A percentile compares a stretch with the other conserved stretches of the same genome.
These are phyloP conservation scores for Chirona hameri DNA, from an alignment of 2,888 invertebrate species.

Conservation along the genomic window DNA sequence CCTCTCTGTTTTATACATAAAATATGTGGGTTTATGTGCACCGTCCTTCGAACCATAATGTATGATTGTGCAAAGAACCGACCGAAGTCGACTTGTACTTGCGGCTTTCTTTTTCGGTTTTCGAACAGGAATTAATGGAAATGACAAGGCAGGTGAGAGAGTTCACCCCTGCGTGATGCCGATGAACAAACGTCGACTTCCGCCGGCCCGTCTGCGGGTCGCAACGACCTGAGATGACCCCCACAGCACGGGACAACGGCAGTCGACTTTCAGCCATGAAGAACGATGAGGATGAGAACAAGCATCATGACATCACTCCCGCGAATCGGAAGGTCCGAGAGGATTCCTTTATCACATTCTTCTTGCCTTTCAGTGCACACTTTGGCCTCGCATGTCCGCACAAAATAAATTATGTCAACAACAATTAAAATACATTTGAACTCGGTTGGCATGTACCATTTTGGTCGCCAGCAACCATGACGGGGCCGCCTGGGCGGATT, in stretches of 20 bases:
- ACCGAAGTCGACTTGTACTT: conserved; percentile 27
- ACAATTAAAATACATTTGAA: conserved; percentile 26
- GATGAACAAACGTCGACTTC: background rate
- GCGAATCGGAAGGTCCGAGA: background rate
- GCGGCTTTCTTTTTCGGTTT: conserved; percentile 26
- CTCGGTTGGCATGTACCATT: conserved; percentile 28
- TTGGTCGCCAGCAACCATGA: conserved; percentile 9
- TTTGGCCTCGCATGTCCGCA: conserved; percentile 27
- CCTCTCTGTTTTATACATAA: conserved; percentile 28
- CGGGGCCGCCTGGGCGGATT: background rate
- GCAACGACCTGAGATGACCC: conserved; percentile 24
- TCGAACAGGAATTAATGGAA: conserved; percentile 11
- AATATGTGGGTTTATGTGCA: conserved; percentile 26
- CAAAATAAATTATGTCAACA: conserved; percentile 28
- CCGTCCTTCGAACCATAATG: conserved; percentile 28
- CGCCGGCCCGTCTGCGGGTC: background rate
- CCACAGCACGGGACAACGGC: background rate
- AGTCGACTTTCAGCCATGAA: conserved; percentile 9
- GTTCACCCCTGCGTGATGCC: conserved; percentile 1
- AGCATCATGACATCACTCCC: background rate
- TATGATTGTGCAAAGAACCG: conserved; percentile 29
- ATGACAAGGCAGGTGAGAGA: conserved; percentile 12
- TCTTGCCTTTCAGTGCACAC: conserved; percentile 24
- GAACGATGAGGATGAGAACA: conserved; percentile 26
- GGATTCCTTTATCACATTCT: conserved; percentile 13